A percentile compares a stretch with the other conserved stretches of the same genome.
Conservation (phyloP, 2,797 vertebrate genomes). For the Sebastes hubbsi region DNA sequence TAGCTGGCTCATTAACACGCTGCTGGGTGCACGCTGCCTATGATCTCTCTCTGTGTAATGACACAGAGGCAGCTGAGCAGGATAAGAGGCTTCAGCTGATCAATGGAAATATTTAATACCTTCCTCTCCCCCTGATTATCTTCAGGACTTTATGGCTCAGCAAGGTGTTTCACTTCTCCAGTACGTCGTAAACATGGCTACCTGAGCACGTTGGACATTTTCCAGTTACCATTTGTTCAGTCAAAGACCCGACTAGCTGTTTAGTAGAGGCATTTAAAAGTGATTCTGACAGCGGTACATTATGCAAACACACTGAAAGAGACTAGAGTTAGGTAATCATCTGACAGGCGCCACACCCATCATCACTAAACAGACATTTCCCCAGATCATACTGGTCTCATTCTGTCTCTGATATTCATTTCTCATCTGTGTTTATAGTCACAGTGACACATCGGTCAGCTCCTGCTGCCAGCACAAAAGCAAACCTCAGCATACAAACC, state of each 20-base stretch:
- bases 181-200: background rate
- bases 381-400: constrained; percentile 21
- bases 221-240: background rate
- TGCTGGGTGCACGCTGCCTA: constrained; percentile 38
- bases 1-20: constrained; percentile 52
- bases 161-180: background rate
- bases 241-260: background rate
- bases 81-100: constrained; percentile 53
- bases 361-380: constrained; percentile 19
- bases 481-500: background rate
- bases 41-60: constrained; percentile 51
- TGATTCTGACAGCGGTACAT: background rate
- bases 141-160: constrained; percentile 11
- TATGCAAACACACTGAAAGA: background rate
- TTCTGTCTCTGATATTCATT: constrained; percentile 32
- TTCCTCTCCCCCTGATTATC: background rate
- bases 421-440: constrained; percentile 10
- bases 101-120: constrained; percentile 50
- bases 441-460: background rate
- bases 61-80: constrained; percentile 49
- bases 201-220: background rate
- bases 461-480: background rate
- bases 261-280: background rate
- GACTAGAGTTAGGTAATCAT: background rate
- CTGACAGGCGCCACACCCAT: constrained; percentile 7